Percentiles rank a stretch among this genome's conserved stretches.
phyloP scores from a whole-genome alignment of 37 sponge, comb jelly and placozoan species.

The Hexactinellida sp. region DNA sequence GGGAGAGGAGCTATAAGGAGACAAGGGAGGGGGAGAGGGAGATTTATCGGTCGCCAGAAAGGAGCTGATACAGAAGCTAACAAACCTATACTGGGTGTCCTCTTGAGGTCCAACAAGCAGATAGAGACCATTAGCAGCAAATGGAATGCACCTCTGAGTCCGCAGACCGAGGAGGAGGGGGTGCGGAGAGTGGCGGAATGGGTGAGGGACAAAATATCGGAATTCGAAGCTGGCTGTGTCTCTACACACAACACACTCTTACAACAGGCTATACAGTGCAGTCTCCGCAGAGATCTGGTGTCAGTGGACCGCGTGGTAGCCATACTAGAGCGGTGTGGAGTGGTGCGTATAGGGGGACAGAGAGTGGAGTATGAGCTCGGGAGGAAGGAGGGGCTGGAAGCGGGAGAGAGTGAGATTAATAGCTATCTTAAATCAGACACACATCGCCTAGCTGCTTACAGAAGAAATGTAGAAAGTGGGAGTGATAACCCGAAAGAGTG shows the following conservation, averaged over 20 bases:
- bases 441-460: not conserved
- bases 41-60: not conserved
- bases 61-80: not conserved
- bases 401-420: not conserved
- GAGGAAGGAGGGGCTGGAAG: not conserved
- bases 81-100: not conserved
- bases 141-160: slow-evolving; percentile 4
- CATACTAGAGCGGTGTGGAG: not conserved
- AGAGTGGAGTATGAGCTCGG: not conserved
- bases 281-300: not conserved
- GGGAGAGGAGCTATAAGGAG: no score
- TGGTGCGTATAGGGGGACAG: not conserved
- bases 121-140: not conserved
- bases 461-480: not conserved
- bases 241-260: not conserved
- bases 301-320: not conserved
- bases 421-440: not conserved
- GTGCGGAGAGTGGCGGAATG: not conserved
- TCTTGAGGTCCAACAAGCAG: not conserved
- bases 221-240: not conserved
- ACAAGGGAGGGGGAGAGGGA: not conserved
- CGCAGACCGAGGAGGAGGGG: not conserved
- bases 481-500: not conserved
- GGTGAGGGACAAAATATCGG: not conserved
- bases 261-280: not conserved